Evolutionary conservation across 2,797 vertebrate species (phyloP), one percentile per base, ranked within the genome.

Genomic region (Catamblyrhynchus diadema): DNA sequence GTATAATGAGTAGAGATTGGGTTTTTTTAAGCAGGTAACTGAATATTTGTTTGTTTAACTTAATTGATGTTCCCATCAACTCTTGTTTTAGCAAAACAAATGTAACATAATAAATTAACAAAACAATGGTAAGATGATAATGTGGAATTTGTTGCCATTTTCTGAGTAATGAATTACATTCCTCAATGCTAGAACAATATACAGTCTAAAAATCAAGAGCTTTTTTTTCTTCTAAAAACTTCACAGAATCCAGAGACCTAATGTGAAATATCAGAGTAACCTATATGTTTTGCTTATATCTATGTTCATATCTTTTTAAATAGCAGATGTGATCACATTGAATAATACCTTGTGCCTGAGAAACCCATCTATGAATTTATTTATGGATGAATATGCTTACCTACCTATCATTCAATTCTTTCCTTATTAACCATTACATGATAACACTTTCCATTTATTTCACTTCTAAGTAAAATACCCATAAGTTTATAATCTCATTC

Each of bases 11-110:
- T 11, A 65, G 1, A 80, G 10, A 32, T 27, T 27, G 19, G 3
- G 0, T 0, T 3, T 59, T 78, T 70, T 44, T 33, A 23, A 5
- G 9, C n/a, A 56, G 8, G 19, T 78, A 81, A 60, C 24, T 23
- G 12, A 81, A 81, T 57, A 25, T 35, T 57, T 83, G 4, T 41
- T 50, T 83, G 2, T 51, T 86, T 62, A 39, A 35, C 8, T 56
- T 62, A 67, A 61, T 27, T 13, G 12, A 21, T 53, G 14, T 35
- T 83, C 14, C 41, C 4, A 39, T 14, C 11, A 21, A 16, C 12
- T 62, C 10, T 42, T 54, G 9, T 44, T 90, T 81, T 39, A 82
- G 10, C 12, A 70, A 77, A 77, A 80, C 7, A 73, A 77, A 77
- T n/a, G 8, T 44, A 78, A 64, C 12, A 5, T 42, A 42, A 23